Base-by-base conservation (phyloP, 2,797 vertebrate genomes). In the Petrocephalus schoutedeni region DNA sequence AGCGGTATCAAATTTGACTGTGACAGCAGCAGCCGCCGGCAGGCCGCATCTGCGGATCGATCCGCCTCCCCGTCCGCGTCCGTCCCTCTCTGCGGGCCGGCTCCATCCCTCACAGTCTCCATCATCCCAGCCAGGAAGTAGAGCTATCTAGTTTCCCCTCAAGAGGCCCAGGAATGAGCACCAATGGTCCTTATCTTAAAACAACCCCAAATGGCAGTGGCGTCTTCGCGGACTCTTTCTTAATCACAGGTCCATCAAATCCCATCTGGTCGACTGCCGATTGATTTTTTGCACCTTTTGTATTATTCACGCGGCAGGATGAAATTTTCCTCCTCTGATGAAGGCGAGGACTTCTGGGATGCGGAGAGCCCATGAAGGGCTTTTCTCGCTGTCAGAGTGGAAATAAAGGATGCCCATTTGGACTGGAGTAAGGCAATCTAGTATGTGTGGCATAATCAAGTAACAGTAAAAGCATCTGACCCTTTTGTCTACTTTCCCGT, bases 241-340 rank as follows among this genome's bases (percentile, higher is more conserved):
- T 53, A 64, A 87, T 59, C n/a, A 87, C 86, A 87, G 58, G 12
- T 51, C 59, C 58, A 87, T 87, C 59, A 67, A 87, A 64, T 67
- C 58, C 59, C 45, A 87, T 87, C 58, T 51, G 51, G 28, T 61
- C 19, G 7, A 14, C 54, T 14, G 57, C n/a, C 32, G 57, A 59
- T 45, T 59, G 84, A 86, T 86, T 58, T 59, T 59, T 59, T 59
- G 32, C 54, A 14, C 28, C 56, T 41, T 10, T 54, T 58, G 57
- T n/a, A 59, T 86, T 58, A 28, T 59, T 59, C 85, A 59, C 56
- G 12, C 36, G 36, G 85, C 57, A 12, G 54, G 59, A 86, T 86
- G 57, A 59, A 86, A 84, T 54, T 84, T 54, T n/a, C 51, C 23
- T 84, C 82, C 82, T 84, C 49, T 54, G 82, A 54, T 84, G 82